Evolutionary conservation across 2,113 vertebrate genomes (phyloP).

Genomic region (Calyptommatus sinebrachiatus): DNA sequence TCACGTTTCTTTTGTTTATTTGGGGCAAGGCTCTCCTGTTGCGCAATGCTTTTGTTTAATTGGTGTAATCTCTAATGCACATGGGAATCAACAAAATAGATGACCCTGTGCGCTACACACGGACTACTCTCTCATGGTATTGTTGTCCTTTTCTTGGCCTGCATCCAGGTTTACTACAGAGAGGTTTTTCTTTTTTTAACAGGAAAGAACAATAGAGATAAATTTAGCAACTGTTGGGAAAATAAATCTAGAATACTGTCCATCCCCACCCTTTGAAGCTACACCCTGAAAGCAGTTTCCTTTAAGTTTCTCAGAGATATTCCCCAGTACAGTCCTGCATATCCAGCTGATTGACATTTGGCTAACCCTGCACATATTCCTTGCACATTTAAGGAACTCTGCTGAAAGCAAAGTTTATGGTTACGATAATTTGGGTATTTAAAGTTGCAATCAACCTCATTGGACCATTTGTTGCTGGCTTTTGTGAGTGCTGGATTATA

Average conservation of each 20-base stretch:
- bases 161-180: constrained; percentile 75
- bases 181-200: neutral
- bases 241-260: constrained; percentile 76
- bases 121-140: constrained; percentile 75
- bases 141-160: constrained; percentile 79
- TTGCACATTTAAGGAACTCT: constrained; percentile 52
- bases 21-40: constrained; percentile 59
- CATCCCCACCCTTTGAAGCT: constrained; percentile 71
- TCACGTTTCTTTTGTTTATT: constrained; percentile 79
- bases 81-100: constrained; percentile 73
- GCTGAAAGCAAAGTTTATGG: constrained; percentile 31
- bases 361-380: constrained; percentile 52
- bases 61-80: constrained; percentile 73
- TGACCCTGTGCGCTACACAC: constrained; percentile 68
- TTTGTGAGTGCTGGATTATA: neutral
- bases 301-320: constrained; percentile 72
- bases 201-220: constrained; percentile 86
- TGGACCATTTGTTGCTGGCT: neutral
- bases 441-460: neutral
- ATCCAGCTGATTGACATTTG: constrained; percentile 58
- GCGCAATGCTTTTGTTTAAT: constrained; percentile 76
- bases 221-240: constrained; percentile 93
- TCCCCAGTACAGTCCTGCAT: constrained; percentile 45
- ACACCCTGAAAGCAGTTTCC: constrained; percentile 75
- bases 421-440: neutral